These are phyloP conservation scores for Sturnira hondurensis DNA, from an alignment of 2,113 vertebrate species.

Conservation along the genomic window DNA sequence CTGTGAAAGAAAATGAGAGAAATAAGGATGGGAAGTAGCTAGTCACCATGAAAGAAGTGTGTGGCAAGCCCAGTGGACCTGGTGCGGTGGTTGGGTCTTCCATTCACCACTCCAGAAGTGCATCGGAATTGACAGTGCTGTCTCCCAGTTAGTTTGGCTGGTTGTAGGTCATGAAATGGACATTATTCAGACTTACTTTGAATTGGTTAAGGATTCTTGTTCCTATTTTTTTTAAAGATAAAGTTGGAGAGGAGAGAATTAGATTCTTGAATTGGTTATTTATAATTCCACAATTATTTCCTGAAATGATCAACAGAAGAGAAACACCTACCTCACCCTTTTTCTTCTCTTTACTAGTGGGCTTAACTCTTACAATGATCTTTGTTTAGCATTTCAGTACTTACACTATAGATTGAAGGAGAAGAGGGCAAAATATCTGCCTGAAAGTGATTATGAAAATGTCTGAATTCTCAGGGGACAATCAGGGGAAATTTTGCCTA, in stretches of 20 bases:
- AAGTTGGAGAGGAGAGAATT: slow-evolving; percentile 6
- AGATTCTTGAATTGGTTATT: slow-evolving; percentile 42
- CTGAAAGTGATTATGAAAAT: slow-evolving; percentile 44
- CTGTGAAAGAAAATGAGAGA: slow-evolving; percentile 21
- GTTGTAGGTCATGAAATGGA: not conserved
- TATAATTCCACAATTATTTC: slow-evolving; percentile 30
- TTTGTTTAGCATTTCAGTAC: slow-evolving; percentile 24
- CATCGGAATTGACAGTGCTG: not conserved
- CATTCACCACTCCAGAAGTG: not conserved
- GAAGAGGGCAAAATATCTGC: not conserved
- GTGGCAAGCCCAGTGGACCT: not conserved
- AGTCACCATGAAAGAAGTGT: not conserved
- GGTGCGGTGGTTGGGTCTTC: not conserved
- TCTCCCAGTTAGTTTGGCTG: not conserved
- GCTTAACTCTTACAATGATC: not conserved
- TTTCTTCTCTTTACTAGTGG: not conserved
- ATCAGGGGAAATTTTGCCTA: slow-evolving; percentile 12
- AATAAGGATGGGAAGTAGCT: not conserved
- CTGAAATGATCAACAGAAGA: not conserved
- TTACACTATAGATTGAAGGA: not conserved
- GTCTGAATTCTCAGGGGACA: not conserved
- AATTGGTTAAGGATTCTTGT: not conserved
- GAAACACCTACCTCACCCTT: not conserved
- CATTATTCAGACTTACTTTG: not conserved
- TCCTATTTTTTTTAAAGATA: not conserved